Conservation (phyloP, 2,113 vertebrate genomes). For the Paratilapia polleni region DNA sequence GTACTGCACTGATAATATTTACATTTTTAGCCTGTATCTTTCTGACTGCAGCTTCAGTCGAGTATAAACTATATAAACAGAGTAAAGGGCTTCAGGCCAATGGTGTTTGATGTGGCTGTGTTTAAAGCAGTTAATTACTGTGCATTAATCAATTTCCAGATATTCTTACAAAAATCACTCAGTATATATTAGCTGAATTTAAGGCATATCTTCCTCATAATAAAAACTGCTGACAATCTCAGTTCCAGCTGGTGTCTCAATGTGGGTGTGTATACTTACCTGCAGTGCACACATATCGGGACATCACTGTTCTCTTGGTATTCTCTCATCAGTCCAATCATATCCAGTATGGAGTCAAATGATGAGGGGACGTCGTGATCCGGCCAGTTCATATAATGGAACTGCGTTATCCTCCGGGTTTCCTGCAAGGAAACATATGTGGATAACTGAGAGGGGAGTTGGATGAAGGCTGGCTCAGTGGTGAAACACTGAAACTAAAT, state of each 20-base stretch:
- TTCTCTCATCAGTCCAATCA: conserved; percentile 97
- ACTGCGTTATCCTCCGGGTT: conserved; percentile 91
- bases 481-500: background rate
- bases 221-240: background rate
- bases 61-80: background rate
- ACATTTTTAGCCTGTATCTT: background rate
- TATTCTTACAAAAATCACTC: background rate
- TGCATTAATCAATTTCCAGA: background rate
- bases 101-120: background rate
- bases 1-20: background rate
- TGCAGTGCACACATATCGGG: conserved; percentile 98
- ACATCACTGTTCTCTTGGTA: conserved; percentile 95
- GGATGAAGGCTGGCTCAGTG: background rate
- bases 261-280: conserved; percentile 46
- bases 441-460: background rate
- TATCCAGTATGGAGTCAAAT: conserved; percentile 98
- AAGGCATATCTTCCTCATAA: background rate
- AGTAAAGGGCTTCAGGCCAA: too few relatives aligned
- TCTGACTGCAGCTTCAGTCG: background rate
- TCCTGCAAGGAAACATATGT: conserved; percentile 78
- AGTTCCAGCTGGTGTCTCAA: background rate
- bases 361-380: conserved; percentile 98
- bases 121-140: background rate
- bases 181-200: background rate
- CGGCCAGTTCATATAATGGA: conserved; percentile 99